Conservation (phyloP, 1,140 invertebrate species). For the Euschistus heros region DNA sequence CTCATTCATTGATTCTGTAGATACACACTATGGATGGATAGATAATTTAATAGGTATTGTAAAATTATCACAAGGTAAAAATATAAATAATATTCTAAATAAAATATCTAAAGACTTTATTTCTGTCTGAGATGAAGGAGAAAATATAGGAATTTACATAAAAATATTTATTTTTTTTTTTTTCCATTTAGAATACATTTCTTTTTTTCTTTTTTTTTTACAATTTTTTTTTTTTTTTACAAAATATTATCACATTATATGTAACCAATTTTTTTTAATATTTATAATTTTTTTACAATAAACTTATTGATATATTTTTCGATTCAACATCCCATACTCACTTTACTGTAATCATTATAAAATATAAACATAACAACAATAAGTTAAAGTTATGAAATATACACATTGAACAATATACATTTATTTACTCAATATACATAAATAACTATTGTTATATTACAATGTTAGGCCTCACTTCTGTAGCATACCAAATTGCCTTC, state of each 20-base stretch:
- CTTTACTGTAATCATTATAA: no score
- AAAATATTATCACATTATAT: constrained; percentile 15
- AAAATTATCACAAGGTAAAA: background rate
- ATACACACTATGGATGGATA: no score
- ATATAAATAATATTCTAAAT: background rate
- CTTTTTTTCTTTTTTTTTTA: background rate
- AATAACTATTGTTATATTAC: background rate
- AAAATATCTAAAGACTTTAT: constrained; percentile 33
- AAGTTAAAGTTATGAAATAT: constrained; percentile 3
- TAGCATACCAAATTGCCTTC: background rate
- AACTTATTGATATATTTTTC: constrained; percentile 5
- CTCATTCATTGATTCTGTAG: no score
- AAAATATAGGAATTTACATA: constrained; percentile 18
- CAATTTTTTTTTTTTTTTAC: background rate
- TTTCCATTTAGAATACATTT: constrained; percentile 12
- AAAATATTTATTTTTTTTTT: constrained; percentile 14
- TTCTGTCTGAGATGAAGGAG: background rate
- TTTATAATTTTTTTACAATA: no score
- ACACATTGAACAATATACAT: background rate
- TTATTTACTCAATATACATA: constrained; percentile 7
- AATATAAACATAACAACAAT: background rate
- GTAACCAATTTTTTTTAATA: constrained; percentile 5
- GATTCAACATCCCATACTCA: no score
- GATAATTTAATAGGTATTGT: no score
- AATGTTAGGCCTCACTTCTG: constrained; percentile 12